phyloP scores from a whole-genome alignment of 2,888 invertebrate genomes.

The Drosophila anomelani region DNA sequence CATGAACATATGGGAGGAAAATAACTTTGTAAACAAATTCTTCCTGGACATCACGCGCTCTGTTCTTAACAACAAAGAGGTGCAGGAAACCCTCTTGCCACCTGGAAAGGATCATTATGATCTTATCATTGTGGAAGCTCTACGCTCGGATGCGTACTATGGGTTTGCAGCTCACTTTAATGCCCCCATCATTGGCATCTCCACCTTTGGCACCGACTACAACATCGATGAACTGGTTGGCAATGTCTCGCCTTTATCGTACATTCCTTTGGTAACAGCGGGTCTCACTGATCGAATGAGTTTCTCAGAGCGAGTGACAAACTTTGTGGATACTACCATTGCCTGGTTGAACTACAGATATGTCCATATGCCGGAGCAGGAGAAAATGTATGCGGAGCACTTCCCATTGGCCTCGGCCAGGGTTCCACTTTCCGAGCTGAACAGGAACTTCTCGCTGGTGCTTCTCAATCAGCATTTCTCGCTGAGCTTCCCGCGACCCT shows the following conservation, averaged over 20 bases:
- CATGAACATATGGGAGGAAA: slow-evolving; percentile 54
- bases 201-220: slow-evolving; percentile 76
- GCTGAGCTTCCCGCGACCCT: slow-evolving; percentile 78
- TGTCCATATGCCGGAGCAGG: slow-evolving; percentile 66
- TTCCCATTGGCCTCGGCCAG: slow-evolving; percentile 61
- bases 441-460: slow-evolving; percentile 76
- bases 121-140: slow-evolving; percentile 79
- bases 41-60: slow-evolving; percentile 35
- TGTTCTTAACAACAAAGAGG: slow-evolving; percentile 52
- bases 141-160: slow-evolving; percentile 81
- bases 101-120: slow-evolving; percentile 80
- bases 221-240: slow-evolving; percentile 76
- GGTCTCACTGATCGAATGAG: slow-evolving; percentile 82
- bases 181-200: slow-evolving; percentile 79
- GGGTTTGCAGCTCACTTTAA: slow-evolving; percentile 79
- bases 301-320: slow-evolving; percentile 78
- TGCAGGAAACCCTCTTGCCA: slow-evolving; percentile 65
- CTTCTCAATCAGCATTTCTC: slow-evolving; percentile 83
- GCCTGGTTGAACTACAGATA: slow-evolving; percentile 65
- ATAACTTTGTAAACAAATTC: slow-evolving; percentile 47
- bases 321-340: slow-evolving; percentile 65
- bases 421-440: slow-evolving; percentile 59
- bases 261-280: slow-evolving; percentile 67
- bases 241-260: slow-evolving; percentile 80
- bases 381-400: slow-evolving; percentile 55